A percentile compares a stretch with the other conserved stretches of the same genome.
These are phyloP conservation scores for Bombylius discolor DNA, from an alignment of 2,888 invertebrate genomes.

Conservation along the genomic window DNA sequence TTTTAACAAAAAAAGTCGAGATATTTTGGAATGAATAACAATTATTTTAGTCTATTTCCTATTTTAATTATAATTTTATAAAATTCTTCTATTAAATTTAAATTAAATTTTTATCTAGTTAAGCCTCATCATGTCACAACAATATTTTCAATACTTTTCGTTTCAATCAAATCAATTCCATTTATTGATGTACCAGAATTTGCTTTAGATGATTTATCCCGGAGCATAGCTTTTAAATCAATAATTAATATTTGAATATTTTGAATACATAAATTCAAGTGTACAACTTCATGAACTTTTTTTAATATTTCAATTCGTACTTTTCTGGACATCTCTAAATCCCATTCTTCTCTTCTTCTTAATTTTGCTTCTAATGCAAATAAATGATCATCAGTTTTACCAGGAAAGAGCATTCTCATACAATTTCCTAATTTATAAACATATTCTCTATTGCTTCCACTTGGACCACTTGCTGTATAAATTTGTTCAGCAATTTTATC, in stretches of 20 bases:
- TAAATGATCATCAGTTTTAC: conserved; percentile 62
- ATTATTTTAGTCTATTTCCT: no score
- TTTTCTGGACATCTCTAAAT: not conserved
- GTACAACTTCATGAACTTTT: not conserved
- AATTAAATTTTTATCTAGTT: no score
- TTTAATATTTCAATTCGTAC: not conserved
- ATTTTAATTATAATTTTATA: no score
- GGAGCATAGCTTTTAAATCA: not conserved
- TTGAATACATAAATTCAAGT: not conserved
- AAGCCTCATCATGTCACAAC: no score
- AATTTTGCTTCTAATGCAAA: conserved; percentile 49
- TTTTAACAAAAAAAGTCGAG: no score
- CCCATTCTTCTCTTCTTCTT: not conserved
- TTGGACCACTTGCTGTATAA: conserved; percentile 58
- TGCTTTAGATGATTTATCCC: not conserved
- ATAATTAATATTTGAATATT: not conserved
- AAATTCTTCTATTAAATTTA: no score
- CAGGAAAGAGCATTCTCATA: conserved; percentile 62
- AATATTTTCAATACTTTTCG: not conserved
- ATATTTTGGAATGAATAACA: no score
- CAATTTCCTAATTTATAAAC: conserved; percentile 69
- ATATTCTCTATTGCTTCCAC: conserved; percentile 87
- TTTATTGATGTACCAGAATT: not conserved
- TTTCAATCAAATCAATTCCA: not conserved
- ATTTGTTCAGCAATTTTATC: conserved; percentile 72